Evolutionary conservation across 2,113 vertebrate species (phyloP).

Genomic region (Callipepla californica): DNA sequence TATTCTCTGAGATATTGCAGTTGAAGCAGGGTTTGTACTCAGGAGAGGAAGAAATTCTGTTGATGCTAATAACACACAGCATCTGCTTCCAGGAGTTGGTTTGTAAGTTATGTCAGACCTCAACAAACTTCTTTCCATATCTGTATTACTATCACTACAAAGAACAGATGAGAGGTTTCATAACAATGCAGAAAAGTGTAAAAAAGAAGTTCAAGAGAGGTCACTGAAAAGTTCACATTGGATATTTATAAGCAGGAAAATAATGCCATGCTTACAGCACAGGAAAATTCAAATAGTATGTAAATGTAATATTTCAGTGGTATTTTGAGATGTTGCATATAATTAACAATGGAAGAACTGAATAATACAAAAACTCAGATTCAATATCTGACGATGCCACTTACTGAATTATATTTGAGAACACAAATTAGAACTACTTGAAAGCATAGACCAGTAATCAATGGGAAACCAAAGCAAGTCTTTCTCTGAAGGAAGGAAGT

Average conservation of each 20-base stretch:
- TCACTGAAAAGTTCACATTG: conserved; percentile 1
- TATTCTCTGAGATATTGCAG: not conserved
- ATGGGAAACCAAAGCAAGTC: not conserved
- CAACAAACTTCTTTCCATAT: not conserved
- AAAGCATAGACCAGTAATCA: not conserved
- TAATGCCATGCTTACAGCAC: rapidly evolving
- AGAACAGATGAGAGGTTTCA: not conserved
- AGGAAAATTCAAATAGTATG: not conserved
- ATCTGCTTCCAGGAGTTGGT: not conserved
- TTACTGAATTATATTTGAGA: not conserved
- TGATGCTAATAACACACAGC: not conserved
- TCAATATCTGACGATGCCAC: not conserved
- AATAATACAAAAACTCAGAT: not conserved
- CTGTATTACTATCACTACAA: not conserved
- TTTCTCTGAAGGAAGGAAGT: not conserved
- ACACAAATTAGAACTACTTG: not conserved
- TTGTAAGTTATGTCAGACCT: not conserved
- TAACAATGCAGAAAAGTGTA: not conserved
- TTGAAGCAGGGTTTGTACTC: not conserved
- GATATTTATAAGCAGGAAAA: conserved; percentile 23
- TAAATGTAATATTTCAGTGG: conserved; percentile 38
- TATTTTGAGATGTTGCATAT: not conserved
- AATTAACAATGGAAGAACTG: not conserved
- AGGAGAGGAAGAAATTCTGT: not conserved
- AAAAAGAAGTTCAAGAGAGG: not conserved